Evolutionary conservation across 2,888 invertebrate genomes (phyloP).

Genomic region (Metalampra italica): DNA sequence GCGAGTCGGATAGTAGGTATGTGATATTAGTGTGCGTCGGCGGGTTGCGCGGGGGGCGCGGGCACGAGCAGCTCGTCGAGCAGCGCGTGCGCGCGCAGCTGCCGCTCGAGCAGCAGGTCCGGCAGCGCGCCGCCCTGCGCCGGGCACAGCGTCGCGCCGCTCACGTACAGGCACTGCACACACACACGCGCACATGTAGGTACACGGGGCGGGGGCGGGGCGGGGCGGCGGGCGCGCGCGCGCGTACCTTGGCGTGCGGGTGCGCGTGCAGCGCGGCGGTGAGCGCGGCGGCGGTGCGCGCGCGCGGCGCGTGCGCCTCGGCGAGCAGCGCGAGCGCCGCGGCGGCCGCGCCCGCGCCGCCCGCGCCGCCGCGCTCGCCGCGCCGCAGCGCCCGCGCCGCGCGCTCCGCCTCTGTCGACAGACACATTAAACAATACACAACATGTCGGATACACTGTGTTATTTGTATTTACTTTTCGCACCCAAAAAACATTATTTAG

Average conservation of each 20-base stretch:
- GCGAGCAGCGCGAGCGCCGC: constrained; percentile 25
- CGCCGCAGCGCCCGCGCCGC: constrained; percentile 7
- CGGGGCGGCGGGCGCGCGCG: background rate
- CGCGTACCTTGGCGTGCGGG: constrained; percentile 34
- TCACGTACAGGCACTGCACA: constrained; percentile 39
- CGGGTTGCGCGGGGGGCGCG: no score
- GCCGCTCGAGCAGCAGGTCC: constrained; percentile 86
- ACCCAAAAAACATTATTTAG: no score
- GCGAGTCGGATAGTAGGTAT: no score
- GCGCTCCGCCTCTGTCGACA: constrained; percentile 13
- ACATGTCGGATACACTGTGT: constrained; percentile 1
- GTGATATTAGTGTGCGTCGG: no score
- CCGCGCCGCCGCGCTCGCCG: constrained; percentile 12
- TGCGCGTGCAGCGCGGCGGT: constrained; percentile 54
- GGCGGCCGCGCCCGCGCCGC: constrained; percentile 17
- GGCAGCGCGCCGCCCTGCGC: constrained; percentile 74
- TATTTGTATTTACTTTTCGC: no score
- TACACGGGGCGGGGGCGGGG: background rate
- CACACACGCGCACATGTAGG: background rate
- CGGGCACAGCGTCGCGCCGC: constrained; percentile 38
- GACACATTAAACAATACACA: background rate
- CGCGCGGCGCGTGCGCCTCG: constrained; percentile 22
- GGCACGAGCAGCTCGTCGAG: constrained; percentile 81
- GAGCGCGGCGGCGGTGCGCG: constrained; percentile 20
- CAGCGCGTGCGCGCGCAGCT: constrained; percentile 85